Evolutionary conservation across 2,888 invertebrate species (phyloP).

Genomic region (Allygus modestus): DNA sequence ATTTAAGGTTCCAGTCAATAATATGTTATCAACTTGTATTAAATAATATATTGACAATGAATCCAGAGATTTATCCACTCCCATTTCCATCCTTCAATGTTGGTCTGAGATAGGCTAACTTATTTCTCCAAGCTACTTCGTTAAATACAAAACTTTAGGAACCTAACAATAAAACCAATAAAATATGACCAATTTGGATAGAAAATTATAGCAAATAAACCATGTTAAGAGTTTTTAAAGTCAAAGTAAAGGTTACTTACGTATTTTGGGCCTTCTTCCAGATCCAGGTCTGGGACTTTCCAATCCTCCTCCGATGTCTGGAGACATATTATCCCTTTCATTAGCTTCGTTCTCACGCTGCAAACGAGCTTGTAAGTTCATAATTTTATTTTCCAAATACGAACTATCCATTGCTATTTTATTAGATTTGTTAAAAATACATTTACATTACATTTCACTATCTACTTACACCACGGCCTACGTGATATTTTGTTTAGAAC

Average conservation of each 20-base stretch:
- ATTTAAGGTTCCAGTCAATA: no score
- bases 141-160: no score
- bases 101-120: no score
- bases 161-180: no score
- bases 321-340: slow-evolving; percentile 77
- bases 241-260: slow-evolving; percentile 76
- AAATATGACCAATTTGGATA: no score
- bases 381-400: slow-evolving; percentile 78
- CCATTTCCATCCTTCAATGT: no score
- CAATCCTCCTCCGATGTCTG: slow-evolving; percentile 71
- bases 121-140: no score
- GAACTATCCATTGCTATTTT: slow-evolving; percentile 69
- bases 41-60: no score
- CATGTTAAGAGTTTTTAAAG: slow-evolving; percentile 49
- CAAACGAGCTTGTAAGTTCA: slow-evolving; percentile 89
- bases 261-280: slow-evolving; percentile 80
- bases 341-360: slow-evolving; percentile 83
- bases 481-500: slow-evolving; percentile 48
- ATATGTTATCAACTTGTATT: no score
- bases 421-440: slow-evolving; percentile 52
- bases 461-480: slow-evolving; percentile 37
- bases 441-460: not conserved
- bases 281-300: slow-evolving; percentile 76
- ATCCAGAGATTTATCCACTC: no score
- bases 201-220: no score